Base-by-base conservation (phyloP, 2,888 invertebrate genomes). In the Pantelozetes paolii region DNA sequence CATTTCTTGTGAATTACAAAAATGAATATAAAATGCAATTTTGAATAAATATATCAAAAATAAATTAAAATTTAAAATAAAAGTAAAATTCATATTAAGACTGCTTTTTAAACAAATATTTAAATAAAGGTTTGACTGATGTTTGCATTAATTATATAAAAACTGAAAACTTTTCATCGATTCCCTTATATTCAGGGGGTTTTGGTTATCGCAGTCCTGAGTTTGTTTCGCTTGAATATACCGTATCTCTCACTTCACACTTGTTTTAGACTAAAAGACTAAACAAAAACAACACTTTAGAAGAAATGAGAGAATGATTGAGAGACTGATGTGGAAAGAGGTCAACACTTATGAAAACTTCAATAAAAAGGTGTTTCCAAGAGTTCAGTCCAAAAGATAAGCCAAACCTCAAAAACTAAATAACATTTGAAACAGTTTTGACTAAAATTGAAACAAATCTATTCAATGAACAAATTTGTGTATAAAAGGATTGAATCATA, bases 271-370 rank as follows among this genome's bases (percentile, higher is more conserved):
- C n/a, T n/a, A n/a, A n/a, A 59, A 23, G 26, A 30, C 40, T 23
- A 50, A 70, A 70, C 70, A 50, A 70, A 42, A 48, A 45, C 50
- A 70, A 70, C 45, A 50, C 50, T 48, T 45, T 70, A 26, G 70
- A 70, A 70, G 45, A 28, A 70, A 70, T 36, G 36, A 64, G n/a
- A n/a, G n/a, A n/a, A n/a, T n/a, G n/a, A n/a, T 36, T 64, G 40
- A n/a, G n/a, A n/a, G 36, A 36, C 20, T 64, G 64, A 64, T 64
- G 64, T 64, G 64, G 70, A 70, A 70, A 70, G 70, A 70, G 70
- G 70, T 70, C 70, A n/a, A 70, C n/a, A 64, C 64, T 64, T 64
- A 32, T 64, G 36, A 64, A 64, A 30, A 57, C 32, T 9, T 36
- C n/a, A 11, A 48, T 45, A 70, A 69, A 40, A 70, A 70, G 70